A percentile compares a stretch with the other conserved stretches of the same genome.
phyloP scores from a whole-genome alignment of 1,140 invertebrate species.

The Ridgeia piscesae region DNA sequence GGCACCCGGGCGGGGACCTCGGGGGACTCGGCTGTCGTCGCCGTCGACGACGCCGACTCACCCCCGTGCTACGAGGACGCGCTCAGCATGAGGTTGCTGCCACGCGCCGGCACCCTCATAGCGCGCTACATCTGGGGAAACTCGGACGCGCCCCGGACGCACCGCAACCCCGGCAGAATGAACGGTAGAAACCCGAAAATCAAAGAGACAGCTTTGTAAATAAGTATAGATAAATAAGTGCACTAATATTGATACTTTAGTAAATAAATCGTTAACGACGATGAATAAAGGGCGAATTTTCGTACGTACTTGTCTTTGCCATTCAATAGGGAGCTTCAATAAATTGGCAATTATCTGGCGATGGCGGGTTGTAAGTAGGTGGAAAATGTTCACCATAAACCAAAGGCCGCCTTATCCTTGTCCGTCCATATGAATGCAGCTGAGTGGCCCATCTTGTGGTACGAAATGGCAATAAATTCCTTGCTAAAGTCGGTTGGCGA shows the following conservation, averaged over 20 bases:
- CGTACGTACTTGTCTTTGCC: not conserved
- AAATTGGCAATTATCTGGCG: no score
- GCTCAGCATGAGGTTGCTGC: not conserved
- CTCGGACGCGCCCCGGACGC: not conserved
- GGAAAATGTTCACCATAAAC: no score
- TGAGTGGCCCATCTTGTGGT: no score
- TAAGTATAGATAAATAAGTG: not conserved
- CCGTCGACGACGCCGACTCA: not conserved
- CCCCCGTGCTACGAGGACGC: constrained; percentile 12
- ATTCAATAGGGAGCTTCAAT: not conserved
- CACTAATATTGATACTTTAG: not conserved
- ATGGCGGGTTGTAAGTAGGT: no score
- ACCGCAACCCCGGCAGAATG: not conserved
- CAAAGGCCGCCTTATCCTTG: no score
- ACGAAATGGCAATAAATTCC: no score
- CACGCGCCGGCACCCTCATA: not conserved
- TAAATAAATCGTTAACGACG: not conserved
- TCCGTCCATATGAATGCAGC: no score
- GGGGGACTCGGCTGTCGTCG: not conserved
- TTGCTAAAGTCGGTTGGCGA: no score
- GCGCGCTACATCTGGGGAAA: not conserved
- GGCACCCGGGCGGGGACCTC: not conserved
- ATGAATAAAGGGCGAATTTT: not conserved
- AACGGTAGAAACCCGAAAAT: not conserved
- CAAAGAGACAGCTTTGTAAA: not conserved